A percentile compares a stretch with the other conserved stretches of the same genome.
phyloP scores from a whole-genome alignment of 2,797 vertebrate species.

The Malacoraja senta region DNA sequence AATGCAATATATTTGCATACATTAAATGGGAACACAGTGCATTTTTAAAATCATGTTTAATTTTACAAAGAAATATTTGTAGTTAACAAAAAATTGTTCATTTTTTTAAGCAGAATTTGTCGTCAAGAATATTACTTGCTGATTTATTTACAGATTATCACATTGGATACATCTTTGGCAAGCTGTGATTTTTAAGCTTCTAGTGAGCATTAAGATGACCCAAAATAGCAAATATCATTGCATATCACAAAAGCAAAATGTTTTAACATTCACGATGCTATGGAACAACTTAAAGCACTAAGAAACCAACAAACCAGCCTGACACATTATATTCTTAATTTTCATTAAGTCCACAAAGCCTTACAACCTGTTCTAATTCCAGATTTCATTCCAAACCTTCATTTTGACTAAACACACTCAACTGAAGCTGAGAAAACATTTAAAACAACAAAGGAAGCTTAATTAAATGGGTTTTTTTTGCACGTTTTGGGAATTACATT shows the following conservation, averaged over 20 bases:
- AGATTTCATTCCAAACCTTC: not conserved
- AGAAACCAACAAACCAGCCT: not conserved
- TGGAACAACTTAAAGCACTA: conserved; percentile 31
- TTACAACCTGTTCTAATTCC: conserved; percentile 2
- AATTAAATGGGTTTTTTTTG: not conserved
- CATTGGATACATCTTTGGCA: conserved; percentile 37
- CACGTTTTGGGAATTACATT: conserved; percentile 1
- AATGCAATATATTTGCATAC: not conserved
- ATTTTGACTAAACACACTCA: not conserved
- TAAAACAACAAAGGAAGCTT: not conserved
- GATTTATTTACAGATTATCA: conserved; percentile 33
- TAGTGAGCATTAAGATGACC: not conserved
- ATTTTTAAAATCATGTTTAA: conserved; percentile 25
- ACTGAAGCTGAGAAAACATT: not conserved
- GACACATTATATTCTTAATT: conserved; percentile 9
- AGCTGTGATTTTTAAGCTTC: conserved; percentile 17
- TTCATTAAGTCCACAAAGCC: conserved; percentile 2
- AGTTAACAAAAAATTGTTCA: not conserved
- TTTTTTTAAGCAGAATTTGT: conserved; percentile 5
- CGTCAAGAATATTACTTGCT: conserved; percentile 9
- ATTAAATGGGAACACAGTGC: conserved; percentile 10
- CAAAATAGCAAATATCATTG: not conserved
- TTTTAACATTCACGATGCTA: conserved; percentile 21
- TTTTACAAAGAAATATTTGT: conserved; percentile 22
- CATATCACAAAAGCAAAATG: conserved; percentile 28